phyloP scores from a whole-genome alignment of 2,113 vertebrate species.

The Neogale vison region DNA sequence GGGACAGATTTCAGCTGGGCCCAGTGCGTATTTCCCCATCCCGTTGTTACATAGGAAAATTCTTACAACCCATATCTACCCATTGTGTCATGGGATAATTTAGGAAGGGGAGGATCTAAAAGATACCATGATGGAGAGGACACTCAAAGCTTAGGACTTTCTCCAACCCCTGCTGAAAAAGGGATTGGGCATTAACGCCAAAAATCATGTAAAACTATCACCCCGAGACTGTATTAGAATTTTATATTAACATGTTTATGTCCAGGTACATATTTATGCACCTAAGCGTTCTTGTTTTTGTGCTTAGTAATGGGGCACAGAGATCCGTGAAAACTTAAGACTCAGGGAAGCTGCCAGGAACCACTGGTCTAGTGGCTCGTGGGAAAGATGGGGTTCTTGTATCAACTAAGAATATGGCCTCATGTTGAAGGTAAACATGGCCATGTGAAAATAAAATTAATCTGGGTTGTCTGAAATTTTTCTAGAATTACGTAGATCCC shows the following conservation, averaged over 20 bases:
- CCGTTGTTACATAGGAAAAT: not conserved
- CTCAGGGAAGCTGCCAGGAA: not conserved
- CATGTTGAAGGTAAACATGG: not conserved
- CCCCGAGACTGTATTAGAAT: not conserved
- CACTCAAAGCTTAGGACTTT: not conserved
- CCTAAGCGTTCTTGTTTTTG: accelerated
- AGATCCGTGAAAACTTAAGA: accelerated
- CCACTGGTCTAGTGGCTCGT: not conserved
- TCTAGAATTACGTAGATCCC: not conserved
- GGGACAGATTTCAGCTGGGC: not conserved
- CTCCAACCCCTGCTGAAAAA: not conserved
- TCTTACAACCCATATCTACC: not conserved
- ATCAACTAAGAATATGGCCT: not conserved
- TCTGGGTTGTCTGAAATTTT: not conserved
- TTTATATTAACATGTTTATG: not conserved
- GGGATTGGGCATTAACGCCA: not conserved
- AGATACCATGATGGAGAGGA: not conserved
- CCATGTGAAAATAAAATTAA: not conserved
- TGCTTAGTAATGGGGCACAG: too few species aligned
- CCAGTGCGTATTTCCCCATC: not conserved
- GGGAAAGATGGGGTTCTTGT: not conserved
- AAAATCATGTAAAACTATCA: not conserved
- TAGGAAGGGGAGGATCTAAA: not conserved
- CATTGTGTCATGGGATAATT: not conserved
- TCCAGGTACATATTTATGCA: not conserved